Evolutionary conservation across 1,140 invertebrate species (phyloP), one percentile per base, ranked within the genome.

Genomic region (Saccostrea glomerata): DNA sequence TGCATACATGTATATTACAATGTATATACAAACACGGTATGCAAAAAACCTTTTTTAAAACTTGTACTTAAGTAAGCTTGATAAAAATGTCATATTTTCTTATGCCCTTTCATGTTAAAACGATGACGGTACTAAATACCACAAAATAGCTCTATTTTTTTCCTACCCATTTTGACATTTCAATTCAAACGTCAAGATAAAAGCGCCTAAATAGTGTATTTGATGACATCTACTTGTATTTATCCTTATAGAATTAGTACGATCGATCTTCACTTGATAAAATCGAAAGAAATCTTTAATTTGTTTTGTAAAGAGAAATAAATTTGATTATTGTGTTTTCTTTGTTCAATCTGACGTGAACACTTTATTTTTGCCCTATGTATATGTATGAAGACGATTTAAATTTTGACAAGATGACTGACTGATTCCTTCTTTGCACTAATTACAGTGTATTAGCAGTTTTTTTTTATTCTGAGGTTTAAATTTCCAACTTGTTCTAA

Each of bases 361-460:
- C n/a, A 63, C 17, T 17, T 20, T 0, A 63, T 20, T 17, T 20
- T n/a, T 20, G 58, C 6, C 58, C 47, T 20, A 2, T 20, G 5
- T n/a, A 6, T 0, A 20, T 63, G 15, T 63, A 20, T 63, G 58
- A 63, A 63, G 58, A 63, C 58, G 58, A 20, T 63, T 63, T 63
- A 63, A 63, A 63, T 11, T n/a, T 63, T n/a, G 58, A 63, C 58
- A n/a, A 20, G 0, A 63, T 63, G 2, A 63, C 58, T 6, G 15
- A n/a, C 15, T 17, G 20, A 63, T 63, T 20, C n/a, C 17, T 63
- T 5, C 30, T 30, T 77, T 12, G 30, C 70, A 30, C 70, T 77
- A 77, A 77, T 77, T 77, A 77, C 70, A 7, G 25, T 36, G 30
- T 77, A 77, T 77, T 63, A 63, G n/a, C 58, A 63, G 58, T 20